Evolutionary conservation across 2,113 vertebrate species (phyloP).

Genomic region (crab-eating macaque (Macaca fascicularis)): DNA sequence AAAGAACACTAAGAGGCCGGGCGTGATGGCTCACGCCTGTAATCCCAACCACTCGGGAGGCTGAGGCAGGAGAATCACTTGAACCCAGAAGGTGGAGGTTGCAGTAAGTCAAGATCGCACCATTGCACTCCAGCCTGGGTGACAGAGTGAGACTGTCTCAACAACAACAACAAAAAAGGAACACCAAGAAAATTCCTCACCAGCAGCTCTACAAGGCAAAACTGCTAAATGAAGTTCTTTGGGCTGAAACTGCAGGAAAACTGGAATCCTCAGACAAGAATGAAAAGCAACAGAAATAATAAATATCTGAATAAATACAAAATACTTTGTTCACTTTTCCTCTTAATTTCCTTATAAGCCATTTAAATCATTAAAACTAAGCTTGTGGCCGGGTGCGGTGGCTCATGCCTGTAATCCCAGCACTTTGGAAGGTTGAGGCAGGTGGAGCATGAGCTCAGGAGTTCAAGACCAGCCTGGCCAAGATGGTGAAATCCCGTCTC

Average conservation of each 20-base stretch:
- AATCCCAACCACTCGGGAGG: too few species aligned
- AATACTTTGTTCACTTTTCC: not conserved
- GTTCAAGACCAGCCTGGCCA: too few species aligned
- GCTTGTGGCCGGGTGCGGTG: not conserved
- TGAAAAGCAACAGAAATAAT: not conserved
- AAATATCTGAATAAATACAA: not conserved
- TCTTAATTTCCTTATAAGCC: not conserved
- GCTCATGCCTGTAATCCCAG: too few species aligned
- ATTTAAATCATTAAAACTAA: not conserved
- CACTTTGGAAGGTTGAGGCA: too few species aligned
- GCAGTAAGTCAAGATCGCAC: too few species aligned
- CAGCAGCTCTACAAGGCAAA: not conserved
- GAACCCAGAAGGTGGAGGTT: too few species aligned
- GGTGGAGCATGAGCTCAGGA: too few species aligned
- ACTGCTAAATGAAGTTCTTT: not conserved
- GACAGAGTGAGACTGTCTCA: too few species aligned
- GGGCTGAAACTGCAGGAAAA: not conserved
- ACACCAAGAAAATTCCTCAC: not conserved
- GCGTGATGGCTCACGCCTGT: too few species aligned
- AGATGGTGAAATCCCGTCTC: too few species aligned
- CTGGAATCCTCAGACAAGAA: not conserved
- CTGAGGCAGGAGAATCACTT: too few species aligned
- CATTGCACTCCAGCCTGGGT: too few species aligned
- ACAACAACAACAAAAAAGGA: not conserved
- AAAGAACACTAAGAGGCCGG: not conserved